Percentiles rank a stretch among this genome's conserved stretches.
Conservation (phyloP, 2,888 invertebrate genomes). For the Metalampra italica region DNA sequence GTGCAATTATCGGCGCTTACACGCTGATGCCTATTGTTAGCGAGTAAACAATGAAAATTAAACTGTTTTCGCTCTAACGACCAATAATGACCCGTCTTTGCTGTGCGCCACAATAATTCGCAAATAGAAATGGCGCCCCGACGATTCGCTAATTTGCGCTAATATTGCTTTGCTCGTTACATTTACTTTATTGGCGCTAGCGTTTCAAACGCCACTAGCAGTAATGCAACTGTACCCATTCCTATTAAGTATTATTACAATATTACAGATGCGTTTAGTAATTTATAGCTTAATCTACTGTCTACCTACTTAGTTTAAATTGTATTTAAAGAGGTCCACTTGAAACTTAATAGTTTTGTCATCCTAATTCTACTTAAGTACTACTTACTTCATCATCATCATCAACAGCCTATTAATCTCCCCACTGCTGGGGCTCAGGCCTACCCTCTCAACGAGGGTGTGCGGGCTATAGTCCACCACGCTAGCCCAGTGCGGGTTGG, state of each 20-base stretch:
- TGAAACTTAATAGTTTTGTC: no score
- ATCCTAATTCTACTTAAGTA: no score
- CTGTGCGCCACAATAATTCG: constrained; percentile 35
- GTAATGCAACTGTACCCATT: constrained; percentile 29
- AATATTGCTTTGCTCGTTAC: constrained; percentile 50
- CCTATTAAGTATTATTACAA: background rate
- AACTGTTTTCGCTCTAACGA: constrained; percentile 61
- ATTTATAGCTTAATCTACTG: no score
- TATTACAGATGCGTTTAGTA: no score
- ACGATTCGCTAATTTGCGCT: constrained; percentile 50
- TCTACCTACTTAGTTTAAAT: no score
- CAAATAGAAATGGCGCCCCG: constrained; percentile 49
- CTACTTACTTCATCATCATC: no score
- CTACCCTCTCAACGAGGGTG: no score
- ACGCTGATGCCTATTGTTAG: constrained; percentile 31
- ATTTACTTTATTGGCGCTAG: constrained; percentile 36
- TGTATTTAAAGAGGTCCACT: no score
- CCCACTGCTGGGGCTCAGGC: no score
- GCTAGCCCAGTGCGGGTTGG: no score
- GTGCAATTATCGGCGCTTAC: constrained; percentile 6
- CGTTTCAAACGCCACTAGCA: constrained; percentile 41
- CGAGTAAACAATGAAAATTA: constrained; percentile 65
- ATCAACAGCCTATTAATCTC: no score
- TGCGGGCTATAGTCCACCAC: no score
- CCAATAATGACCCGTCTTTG: constrained; percentile 44